Evolutionary conservation across 1,140 invertebrate genomes (phyloP).

Genomic region (Akabosia matsudoensis): DNA sequence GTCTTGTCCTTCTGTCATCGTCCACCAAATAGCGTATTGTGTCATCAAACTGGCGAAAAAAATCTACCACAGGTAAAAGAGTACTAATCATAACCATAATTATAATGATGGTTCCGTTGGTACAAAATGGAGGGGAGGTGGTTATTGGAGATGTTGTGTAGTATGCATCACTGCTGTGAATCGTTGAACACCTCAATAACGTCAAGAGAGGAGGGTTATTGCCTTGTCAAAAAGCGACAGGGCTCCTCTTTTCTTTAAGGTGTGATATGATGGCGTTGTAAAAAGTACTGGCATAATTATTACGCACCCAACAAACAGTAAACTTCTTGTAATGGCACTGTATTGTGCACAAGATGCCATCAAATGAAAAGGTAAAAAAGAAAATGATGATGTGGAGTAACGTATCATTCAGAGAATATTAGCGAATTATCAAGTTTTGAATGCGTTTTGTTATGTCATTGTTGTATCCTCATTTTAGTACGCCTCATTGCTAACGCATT

Average conservation of each 20-base stretch:
- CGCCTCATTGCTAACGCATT: background rate
- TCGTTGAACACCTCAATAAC: background rate
- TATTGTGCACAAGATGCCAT: background rate
- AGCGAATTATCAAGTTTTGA: background rate
- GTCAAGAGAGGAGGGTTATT: background rate
- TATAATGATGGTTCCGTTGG: background rate
- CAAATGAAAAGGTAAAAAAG: background rate
- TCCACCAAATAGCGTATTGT: background rate
- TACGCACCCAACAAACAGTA: background rate
- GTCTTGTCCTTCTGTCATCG: background rate
- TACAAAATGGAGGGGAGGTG: no score
- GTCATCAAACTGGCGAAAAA: background rate
- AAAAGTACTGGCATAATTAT: slow-evolving; percentile 16
- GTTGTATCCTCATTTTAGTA: background rate
- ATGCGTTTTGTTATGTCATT: background rate
- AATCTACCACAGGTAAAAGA: background rate
- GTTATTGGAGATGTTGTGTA: no score
- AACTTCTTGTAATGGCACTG: background rate
- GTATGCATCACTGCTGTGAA: background rate
- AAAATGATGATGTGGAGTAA: background rate
- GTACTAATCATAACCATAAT: background rate
- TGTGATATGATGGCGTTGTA: background rate
- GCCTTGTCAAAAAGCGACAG: slow-evolving; percentile 13
- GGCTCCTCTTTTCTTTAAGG: slow-evolving; percentile 11
- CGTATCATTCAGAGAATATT: background rate